These are phyloP conservation scores for Papilio helenus DNA, from an alignment of 1,140 invertebrate species.

Conservation along the genomic window DNA sequence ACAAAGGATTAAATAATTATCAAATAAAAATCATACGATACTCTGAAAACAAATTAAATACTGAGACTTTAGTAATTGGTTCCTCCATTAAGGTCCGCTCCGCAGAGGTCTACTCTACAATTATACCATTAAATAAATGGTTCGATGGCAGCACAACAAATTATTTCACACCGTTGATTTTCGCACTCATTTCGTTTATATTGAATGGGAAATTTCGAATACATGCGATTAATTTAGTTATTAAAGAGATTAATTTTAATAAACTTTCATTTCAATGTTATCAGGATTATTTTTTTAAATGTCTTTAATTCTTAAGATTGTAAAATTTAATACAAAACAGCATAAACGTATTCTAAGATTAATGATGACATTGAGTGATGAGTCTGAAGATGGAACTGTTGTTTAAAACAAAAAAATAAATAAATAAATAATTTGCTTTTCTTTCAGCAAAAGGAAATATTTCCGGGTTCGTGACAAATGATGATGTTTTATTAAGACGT, in stretches of 20 bases:
- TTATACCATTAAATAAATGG: conserved; percentile 10
- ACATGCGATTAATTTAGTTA: not conserved
- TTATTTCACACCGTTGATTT: conserved; percentile 5
- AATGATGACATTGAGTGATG: conserved; percentile 19
- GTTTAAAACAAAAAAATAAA: not conserved
- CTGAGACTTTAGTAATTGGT: not conserved
- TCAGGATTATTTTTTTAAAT: not conserved
- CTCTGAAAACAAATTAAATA: not conserved
- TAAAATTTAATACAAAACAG: conserved; percentile 1
- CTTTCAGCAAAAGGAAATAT: not conserved
- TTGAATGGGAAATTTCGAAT: not conserved
- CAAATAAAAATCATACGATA: not conserved
- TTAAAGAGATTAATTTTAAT: not conserved
- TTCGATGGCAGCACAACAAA: not conserved
- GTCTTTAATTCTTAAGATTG: not conserved
- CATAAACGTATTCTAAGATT: not conserved
- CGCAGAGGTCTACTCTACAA: not conserved
- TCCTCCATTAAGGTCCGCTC: not conserved
- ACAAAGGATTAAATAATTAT: not conserved
- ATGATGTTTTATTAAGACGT: conserved; percentile 25
- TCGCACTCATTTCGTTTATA: not conserved
- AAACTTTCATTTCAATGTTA: not conserved
- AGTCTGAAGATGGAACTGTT: conserved; percentile 5
- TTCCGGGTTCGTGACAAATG: conserved; percentile 14
- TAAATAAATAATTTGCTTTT: conserved; percentile 8